These are phyloP conservation scores for Habroteleia sp. DNA, from an alignment of 2,888 invertebrate genomes.

Conservation along the genomic window DNA sequence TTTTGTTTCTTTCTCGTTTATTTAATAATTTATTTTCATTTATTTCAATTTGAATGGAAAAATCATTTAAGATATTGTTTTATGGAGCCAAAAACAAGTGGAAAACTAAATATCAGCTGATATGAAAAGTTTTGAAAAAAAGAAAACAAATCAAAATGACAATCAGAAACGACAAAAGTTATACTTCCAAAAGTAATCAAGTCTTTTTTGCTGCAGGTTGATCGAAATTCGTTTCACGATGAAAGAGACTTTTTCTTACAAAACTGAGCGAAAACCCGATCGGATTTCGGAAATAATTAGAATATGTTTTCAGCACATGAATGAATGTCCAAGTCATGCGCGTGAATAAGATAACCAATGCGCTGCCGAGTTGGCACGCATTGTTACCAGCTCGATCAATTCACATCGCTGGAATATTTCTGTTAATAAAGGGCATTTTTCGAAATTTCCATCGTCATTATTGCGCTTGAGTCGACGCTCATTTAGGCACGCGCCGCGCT, in stretches of 20 bases:
- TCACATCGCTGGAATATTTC: slow-evolving; percentile 21
- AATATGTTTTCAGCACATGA: slow-evolving; percentile 1
- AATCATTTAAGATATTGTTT: too few species aligned
- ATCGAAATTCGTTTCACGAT: too few species aligned
- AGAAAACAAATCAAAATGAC: too few species aligned
- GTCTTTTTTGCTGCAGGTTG: too few species aligned
- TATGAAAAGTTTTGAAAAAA: too few species aligned
- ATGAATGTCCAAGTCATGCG: slow-evolving; percentile 37
- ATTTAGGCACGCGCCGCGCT: slow-evolving; percentile 62
- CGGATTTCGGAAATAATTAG: slow-evolving; percentile 3
- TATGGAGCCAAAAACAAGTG: too few species aligned
- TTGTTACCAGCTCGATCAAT: slow-evolving; percentile 26
- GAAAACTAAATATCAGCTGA: too few species aligned
- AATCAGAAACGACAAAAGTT: too few species aligned
- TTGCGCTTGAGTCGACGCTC: slow-evolving; percentile 14
- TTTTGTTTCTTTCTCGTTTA: too few species aligned
- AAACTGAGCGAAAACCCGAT: not conserved
- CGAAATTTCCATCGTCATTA: slow-evolving; percentile 46
- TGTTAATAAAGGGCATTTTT: slow-evolving; percentile 36
- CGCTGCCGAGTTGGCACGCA: slow-evolving; percentile 1
- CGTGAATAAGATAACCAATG: slow-evolving; percentile 9
- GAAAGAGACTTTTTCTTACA: not conserved
- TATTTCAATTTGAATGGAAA: too few species aligned
- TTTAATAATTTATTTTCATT: too few species aligned
- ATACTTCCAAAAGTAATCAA: too few species aligned